phyloP scores from a whole-genome alignment of 1,140 invertebrate species.

The Pseudomyrmex concolor region DNA sequence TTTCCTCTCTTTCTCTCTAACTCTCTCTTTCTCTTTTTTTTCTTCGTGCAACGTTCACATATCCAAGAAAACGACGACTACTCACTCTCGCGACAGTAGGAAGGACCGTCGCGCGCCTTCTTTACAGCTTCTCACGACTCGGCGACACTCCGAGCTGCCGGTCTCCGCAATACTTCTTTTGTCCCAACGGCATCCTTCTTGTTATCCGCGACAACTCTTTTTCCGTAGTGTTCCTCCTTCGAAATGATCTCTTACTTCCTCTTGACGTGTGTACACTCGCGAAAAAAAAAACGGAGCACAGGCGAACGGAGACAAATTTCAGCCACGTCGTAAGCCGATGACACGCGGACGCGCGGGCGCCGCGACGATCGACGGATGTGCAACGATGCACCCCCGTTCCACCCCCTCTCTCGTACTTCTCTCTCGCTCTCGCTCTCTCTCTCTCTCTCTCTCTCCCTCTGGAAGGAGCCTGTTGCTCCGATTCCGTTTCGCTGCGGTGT shows the following conservation, averaged over 20 bases:
- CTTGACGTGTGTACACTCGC: conserved; percentile 11
- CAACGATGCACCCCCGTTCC: conserved; percentile 13
- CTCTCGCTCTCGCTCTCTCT: conserved; percentile 40
- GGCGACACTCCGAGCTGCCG: conserved; percentile 39
- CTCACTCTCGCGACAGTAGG: conserved; percentile 64
- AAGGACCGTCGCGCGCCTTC: conserved; percentile 51
- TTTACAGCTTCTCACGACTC: conserved; percentile 23
- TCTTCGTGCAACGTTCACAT: not conserved
- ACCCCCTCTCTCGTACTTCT: conserved; percentile 7
- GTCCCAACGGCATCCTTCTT: conserved; percentile 25
- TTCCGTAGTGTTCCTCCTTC: not conserved
- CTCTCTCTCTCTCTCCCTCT: conserved; percentile 33
- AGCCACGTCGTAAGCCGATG: conserved; percentile 40
- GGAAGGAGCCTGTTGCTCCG: conserved; percentile 54
- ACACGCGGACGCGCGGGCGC: conserved; percentile 48
- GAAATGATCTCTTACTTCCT: not conserved
- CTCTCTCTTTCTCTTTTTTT: conserved; percentile 19
- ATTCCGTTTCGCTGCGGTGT: conserved; percentile 51
- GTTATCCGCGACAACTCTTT: not conserved
- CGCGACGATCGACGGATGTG: conserved; percentile 60
- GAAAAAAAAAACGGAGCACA: conserved; percentile 22
- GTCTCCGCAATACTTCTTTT: conserved; percentile 26
- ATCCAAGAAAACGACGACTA: conserved; percentile 35
- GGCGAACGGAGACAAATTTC: conserved; percentile 2
- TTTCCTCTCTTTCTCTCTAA: not conserved